Conservation (phyloP, 2,113 vertebrate genomes). For the Datnioides undecimradiatus region DNA sequence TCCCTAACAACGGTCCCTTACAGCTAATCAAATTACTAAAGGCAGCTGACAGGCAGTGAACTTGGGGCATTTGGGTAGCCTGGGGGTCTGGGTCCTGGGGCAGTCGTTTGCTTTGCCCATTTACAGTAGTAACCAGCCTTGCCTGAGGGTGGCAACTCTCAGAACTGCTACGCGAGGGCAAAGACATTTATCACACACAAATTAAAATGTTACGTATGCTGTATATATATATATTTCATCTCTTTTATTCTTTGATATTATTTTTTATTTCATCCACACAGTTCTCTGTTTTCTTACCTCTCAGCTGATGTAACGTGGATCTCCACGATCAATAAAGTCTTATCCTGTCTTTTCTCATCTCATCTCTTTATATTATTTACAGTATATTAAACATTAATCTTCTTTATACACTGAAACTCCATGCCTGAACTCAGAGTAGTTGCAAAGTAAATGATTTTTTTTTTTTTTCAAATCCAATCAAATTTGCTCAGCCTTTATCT, state of each 20-base stretch:
- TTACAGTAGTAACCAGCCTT: not conserved
- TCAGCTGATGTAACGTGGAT: not conserved
- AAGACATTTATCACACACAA: not conserved
- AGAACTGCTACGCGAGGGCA: not conserved
- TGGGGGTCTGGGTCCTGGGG: not conserved
- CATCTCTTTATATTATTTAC: not conserved
- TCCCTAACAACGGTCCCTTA: not conserved
- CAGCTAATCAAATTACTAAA: not conserved
- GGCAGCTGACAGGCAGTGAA: not conserved
- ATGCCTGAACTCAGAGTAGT: not conserved
- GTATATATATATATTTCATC: not conserved
- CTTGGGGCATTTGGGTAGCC: not conserved
- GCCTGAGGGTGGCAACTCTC: not conserved
- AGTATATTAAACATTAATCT: not conserved
- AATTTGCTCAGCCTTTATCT: slow-evolving; percentile 4
- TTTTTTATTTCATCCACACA: not conserved
- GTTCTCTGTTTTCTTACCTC: too few relatives aligned
- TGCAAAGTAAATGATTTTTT: not conserved
- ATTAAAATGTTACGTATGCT: not conserved
- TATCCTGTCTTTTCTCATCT: not conserved
- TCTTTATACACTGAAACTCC: not conserved
- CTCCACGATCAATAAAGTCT: not conserved
- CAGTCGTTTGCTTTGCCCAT: not conserved
- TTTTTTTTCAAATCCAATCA: not conserved
- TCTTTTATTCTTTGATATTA: not conserved